Base-by-base conservation (phyloP, 2,888 invertebrate species). In the Steinernema scapterisci region DNA sequence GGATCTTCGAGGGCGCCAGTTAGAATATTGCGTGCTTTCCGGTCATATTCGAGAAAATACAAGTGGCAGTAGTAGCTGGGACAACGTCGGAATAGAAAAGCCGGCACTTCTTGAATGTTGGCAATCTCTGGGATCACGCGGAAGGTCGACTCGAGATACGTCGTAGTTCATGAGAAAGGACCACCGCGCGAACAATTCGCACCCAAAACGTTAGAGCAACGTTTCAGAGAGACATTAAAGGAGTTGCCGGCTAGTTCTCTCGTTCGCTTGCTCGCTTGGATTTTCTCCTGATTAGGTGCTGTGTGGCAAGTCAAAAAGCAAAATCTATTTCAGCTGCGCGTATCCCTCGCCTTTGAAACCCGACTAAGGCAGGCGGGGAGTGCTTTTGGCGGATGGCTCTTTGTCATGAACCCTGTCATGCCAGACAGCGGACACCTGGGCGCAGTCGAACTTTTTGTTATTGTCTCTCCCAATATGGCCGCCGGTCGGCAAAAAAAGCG, bases 281-380 rank as follows among this genome's bases (percentile, higher is more conserved):
- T 63, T 63, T 54, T 63, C 63, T 31, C 63, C 63, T 63, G 63
- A 63, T 63, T 63, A 63, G 63, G 63, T 63, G 63, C 63, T 63
- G 25, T 63, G 63, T 63, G 31, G 63, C 63, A 13, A 63, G 63
- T 63, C 63, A 63, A 63, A 54, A 63, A 27, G 63, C 63, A 31
- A 63, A 63, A 63, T 63, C 31, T 63, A 63, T 63, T 63, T 63
- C 63, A 63, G 63, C 54, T 54, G 54, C 63, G 63, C 63, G 63
- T 63, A 63, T n/a, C 3, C 63, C 63, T 63, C 63, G 27, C 63
- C 27, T 63, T 63, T 63, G 16, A 63, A 27, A 38, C 63, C 16
- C 25, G 63, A 25, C 16, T 27, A 27, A 63, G 63, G 63, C 63
- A n/a, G n/a, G n/a, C n/a, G n/a, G n/a, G 63, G 63, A 27, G 63